Evolutionary conservation across 2,797 vertebrate species (phyloP), one percentile per base, ranked within the genome.

Genomic region (Anableps anableps): DNA sequence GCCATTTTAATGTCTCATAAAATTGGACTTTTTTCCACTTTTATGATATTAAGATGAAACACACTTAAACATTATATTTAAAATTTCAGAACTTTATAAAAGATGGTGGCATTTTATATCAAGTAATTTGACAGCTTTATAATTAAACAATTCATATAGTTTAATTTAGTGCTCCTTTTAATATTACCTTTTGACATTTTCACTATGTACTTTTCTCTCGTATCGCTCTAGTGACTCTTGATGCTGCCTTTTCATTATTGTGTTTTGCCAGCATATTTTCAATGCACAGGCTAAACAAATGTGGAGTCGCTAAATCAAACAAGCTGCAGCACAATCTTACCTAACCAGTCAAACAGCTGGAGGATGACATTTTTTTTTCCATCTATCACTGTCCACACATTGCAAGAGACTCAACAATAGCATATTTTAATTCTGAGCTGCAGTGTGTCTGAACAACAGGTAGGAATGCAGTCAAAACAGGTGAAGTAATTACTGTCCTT

Each of bases 281-380:
- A 66, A 77, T 80, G 68, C 73, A 34, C 71, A 78, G 78, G 83
- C 60, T 17, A 88, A 88, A 88, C 85, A 90, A 87, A 82, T 53
- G 66, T 68, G 62, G 26, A 82, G 74, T 79, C 60, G 2, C 53
- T 83, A 80, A 73, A 74, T 75, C 29, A 23, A 48, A 58, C 64
- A 71, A n/a, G 47, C 53, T 55, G 50, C 0, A 41, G 26, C 23
- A 43, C 41, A 62, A 76, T 66, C 87, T 81, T 72, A 79, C 72
- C 84, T 36, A 79, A 91, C 89, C 81, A 82, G 91, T 92, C 88
- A 34, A 70, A 74, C 87, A 79, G 85, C 80, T 80, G 53, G 80
- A 72, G 77, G 43, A 1, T 76, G 76, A 80, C 71, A 83, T 83
- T 84, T 45, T 72, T 55, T 73, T 78, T 9, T 38, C 51, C 45